Conservation (phyloP, 2,888 invertebrate species). For the Ornithoptera priamus region DNA sequence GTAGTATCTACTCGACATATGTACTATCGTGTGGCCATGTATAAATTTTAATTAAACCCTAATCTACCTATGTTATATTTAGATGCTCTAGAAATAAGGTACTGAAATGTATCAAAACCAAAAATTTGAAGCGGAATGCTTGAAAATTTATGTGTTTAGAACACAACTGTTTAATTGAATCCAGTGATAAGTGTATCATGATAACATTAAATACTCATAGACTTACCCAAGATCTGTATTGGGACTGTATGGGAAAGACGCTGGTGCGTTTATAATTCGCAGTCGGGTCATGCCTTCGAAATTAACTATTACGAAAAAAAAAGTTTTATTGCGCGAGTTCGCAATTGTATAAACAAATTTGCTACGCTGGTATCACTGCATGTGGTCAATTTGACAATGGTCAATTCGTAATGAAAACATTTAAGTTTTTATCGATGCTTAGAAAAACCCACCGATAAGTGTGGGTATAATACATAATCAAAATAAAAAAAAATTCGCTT, state of each 20-base stretch:
- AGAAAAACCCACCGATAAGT: slow-evolving; percentile 46
- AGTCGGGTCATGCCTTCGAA: neutral
- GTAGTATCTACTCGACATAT: slow-evolving; percentile 46
- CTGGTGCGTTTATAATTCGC: neutral
- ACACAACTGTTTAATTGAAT: slow-evolving; percentile 62
- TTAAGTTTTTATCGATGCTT: slow-evolving; percentile 30
- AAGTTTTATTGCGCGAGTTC: neutral
- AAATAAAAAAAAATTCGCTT: slow-evolving; percentile 65
- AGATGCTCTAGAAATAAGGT: slow-evolving; percentile 60
- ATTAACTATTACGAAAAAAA: neutral
- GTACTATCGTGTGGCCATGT: slow-evolving; percentile 71
- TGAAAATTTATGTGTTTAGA: slow-evolving; percentile 79
- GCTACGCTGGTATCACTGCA: slow-evolving; percentile 35
- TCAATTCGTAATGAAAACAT: slow-evolving; percentile 47
- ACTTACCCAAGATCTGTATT: slow-evolving; percentile 50
- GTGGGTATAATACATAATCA: slow-evolving; percentile 42
- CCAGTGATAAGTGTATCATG: slow-evolving; percentile 66
- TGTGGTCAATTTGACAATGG: slow-evolving; percentile 53
- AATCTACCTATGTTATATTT: slow-evolving; percentile 43
- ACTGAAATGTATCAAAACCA: slow-evolving; percentile 73
- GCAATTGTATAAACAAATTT: slow-evolving; percentile 3
- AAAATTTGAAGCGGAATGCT: slow-evolving; percentile 78
- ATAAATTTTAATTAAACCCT: slow-evolving; percentile 49
- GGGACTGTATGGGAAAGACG: slow-evolving; percentile 5
- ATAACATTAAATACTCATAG: slow-evolving; percentile 71